A percentile compares a stretch with the other conserved stretches of the same genome.
Conservation (phyloP, 2,888 invertebrate species). For the Nomada ferruginata region DNA sequence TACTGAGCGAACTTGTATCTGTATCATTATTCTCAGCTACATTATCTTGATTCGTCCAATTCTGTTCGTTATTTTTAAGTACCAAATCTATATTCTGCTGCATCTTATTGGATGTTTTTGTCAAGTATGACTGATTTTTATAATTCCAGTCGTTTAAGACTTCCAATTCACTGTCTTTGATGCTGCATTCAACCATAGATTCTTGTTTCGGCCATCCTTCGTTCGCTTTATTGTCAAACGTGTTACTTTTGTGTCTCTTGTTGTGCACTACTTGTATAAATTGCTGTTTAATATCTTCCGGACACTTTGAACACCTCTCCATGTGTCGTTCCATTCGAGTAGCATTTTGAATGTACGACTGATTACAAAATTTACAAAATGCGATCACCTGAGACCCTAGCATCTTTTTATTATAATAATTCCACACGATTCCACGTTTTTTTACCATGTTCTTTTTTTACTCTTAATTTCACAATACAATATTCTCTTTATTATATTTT, state of each 20-base stretch:
- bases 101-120: slow-evolving; percentile 37
- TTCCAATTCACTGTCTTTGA: slow-evolving; percentile 87
- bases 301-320: slow-evolving; percentile 77
- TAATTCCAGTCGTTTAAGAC: slow-evolving; percentile 72
- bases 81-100: slow-evolving; percentile 55
- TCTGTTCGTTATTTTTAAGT: slow-evolving; percentile 54
- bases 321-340: slow-evolving; percentile 79
- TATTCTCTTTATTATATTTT: neutral
- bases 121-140: slow-evolving; percentile 57
- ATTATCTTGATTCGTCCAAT: slow-evolving; percentile 47
- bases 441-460: slow-evolving; percentile 74
- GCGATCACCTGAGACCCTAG: slow-evolving; percentile 78
- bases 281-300: slow-evolving; percentile 74
- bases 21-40: slow-evolving; percentile 36
- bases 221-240: slow-evolving; percentile 65
- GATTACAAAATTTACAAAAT: slow-evolving; percentile 79
- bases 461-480: neutral
- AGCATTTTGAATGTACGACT: slow-evolving; percentile 80
- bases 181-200: slow-evolving; percentile 85
- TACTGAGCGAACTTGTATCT: slow-evolving; percentile 36
- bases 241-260: slow-evolving; percentile 73
- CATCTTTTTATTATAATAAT: slow-evolving; percentile 78
- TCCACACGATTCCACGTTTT: slow-evolving; percentile 79
- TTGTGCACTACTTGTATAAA: slow-evolving; percentile 74
- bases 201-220: slow-evolving; percentile 70